Base-by-base conservation (phyloP, 2,113 vertebrate species). In the Halcyon senegalensis region DNA sequence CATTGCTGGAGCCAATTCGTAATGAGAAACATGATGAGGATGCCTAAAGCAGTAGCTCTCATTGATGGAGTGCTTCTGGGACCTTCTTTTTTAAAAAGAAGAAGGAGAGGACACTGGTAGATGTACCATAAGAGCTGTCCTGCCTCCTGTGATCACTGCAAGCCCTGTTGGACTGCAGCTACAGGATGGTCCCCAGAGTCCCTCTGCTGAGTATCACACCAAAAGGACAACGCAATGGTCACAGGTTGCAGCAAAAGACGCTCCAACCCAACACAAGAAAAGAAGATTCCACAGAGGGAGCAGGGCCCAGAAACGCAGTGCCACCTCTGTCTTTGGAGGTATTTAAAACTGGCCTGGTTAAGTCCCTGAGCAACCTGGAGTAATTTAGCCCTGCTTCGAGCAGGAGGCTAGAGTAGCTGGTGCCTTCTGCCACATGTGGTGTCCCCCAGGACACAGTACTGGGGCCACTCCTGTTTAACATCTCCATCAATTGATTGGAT, bases 51-150 rank as follows among this genome's bases (percentile, higher is more conserved):
- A 68, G 19, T 24, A 90, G 13, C 4, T 33, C 0, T 69, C 9
- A 25, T 37, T 44, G 66, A 1, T 15, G 16, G 21, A 93, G n/a
- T 12, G 7, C n/a, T 63, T 85, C 80, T 80, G 55, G 21, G 31
- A 90, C 19, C 33, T 79, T 88, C 46, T 20, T 95, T 20, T 95
- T 72, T 72, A 35, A 68, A 64, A 72, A 27, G 24, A 86, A 86
- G 37, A 37, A 91, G 58, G 14, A 24, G 41, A 13, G 28, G 37
- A 64, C 43, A 17, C 16, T 64, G 82, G 13, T 43, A 78, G 51
- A 25, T 6, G 13, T n/a, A 7, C 16, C 0, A 0, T 33, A 64
- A 81, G 30, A 81, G 64, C 64, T 20, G n/a, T 13, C 3, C 21
- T 63, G 31, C 31, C n/a, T 48, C n/a, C 56, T 37, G 25, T 60